A percentile compares a stretch with the other conserved stretches of the same genome.
Conservation (phyloP, 2,888 invertebrate genomes). For the Falcaria lacertinaria region DNA sequence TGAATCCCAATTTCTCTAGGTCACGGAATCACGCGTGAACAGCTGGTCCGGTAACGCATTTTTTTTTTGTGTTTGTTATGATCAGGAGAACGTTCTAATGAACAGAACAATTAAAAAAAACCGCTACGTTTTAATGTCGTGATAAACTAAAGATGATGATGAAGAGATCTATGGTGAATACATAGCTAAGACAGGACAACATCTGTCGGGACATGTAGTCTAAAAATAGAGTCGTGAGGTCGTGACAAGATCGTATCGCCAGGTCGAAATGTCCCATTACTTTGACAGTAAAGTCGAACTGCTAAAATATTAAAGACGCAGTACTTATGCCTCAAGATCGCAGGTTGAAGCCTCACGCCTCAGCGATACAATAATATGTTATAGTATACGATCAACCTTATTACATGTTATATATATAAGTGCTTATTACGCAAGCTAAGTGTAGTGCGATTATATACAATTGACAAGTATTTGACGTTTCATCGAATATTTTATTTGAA, state of each 20-base stretch:
- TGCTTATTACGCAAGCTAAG: conserved; percentile 19
- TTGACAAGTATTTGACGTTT: conserved; percentile 5
- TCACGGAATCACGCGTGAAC: too few species aligned
- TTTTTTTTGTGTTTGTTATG: too few species aligned
- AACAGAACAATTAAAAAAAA: too few species aligned
- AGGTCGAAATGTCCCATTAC: conserved; percentile 2
- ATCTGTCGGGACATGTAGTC: too few species aligned
- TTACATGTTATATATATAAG: background rate
- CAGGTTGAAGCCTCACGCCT: conserved; percentile 14
- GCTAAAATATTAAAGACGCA: conserved; percentile 9
- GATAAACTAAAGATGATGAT: too few species aligned
- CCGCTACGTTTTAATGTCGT: too few species aligned
- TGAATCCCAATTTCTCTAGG: too few species aligned
- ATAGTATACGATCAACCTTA: conserved; percentile 1
- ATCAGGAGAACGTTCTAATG: too few species aligned
- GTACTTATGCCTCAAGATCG: conserved; percentile 4
- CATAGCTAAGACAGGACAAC: too few species aligned
- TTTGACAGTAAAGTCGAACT: background rate
- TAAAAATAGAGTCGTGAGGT: too few species aligned
- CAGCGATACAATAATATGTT: conserved; percentile 12
- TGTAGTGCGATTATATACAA: conserved; percentile 6
- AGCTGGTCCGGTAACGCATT: too few species aligned
- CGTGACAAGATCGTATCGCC: background rate
- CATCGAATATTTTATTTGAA: conserved; percentile 13
- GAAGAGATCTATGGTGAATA: too few species aligned